Base-by-base conservation (phyloP, 2,797 vertebrate species). In the Oryzias sinensis region DNA sequence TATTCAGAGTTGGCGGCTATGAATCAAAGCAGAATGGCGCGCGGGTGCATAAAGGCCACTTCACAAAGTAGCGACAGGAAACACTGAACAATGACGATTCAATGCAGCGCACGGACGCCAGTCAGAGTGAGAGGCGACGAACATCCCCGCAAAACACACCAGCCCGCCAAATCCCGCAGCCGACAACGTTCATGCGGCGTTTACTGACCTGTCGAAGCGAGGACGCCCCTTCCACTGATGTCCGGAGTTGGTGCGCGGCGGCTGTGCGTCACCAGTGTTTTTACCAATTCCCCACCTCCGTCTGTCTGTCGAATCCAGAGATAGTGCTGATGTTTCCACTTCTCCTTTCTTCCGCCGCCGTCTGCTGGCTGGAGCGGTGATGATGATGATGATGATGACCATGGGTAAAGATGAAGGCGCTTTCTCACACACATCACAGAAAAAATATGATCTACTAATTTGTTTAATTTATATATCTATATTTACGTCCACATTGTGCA, bases 321-420 rank as follows among this genome's bases (percentile, higher is more conserved):
- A 85, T 62, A 85, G 78, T 65, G 87, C 90, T 88, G 90, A 86
- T 89, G 88, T 88, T 86, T 89, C 85, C 87, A 92, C 91, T 93
- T 93, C 92, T 92, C 86, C 62, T 91, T 84, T 72, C 90, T 87
- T 80, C 88, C 87, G 88, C 88, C 87, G 88, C 90, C 84, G 88
- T 86, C 81, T 88, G 83, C 82, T 87, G 87, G 86, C 89, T 76
- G 87, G 49, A 57, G 62, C 20, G 42, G 55, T 50, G 81, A 77
- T 78, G 74, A 60, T 82, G 65, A 53, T 69, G 74, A 60, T 82
- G 65, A 53, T 69, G 57, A 53, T 67, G 74, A 65, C 14, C 56
- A 53, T 49, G 40, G 16, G n/a, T n/a, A n/a, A 51, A 14, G 22
- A 11, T 25, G 40, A 22, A 42, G 18, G 18, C 44, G 2, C 20